phyloP scores from a whole-genome alignment of 1,140 invertebrate species.

The Drosophila kepulauana region DNA sequence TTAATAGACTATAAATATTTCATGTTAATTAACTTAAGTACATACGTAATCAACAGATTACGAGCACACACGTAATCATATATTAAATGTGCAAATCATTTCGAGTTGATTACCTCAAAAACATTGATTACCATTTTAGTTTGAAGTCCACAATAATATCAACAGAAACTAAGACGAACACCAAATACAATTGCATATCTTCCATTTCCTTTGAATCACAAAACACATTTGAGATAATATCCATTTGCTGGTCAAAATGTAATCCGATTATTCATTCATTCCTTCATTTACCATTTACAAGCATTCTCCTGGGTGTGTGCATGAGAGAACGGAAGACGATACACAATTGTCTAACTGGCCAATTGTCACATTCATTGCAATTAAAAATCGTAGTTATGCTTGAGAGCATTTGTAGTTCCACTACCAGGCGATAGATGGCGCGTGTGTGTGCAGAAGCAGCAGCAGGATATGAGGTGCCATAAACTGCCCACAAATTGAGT shows the following conservation, averaged over 20 bases:
- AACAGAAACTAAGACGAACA: background rate
- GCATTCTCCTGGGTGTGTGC: background rate
- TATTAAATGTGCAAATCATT: background rate
- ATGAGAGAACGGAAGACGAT: background rate
- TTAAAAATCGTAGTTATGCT: conserved; percentile 20
- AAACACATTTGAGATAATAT: conserved; percentile 3
- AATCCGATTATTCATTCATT: conserved; percentile 9
- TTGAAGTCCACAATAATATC: background rate
- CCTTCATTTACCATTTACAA: background rate
- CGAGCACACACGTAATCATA: background rate
- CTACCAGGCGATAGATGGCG: background rate
- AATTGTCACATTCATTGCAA: conserved; percentile 53
- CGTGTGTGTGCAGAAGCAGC: background rate
- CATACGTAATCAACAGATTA: background rate
- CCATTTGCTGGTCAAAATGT: background rate
- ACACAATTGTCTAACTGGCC: conserved; percentile 5
- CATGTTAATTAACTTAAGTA: background rate
- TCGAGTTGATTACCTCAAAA: background rate
- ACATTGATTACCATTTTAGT: conserved; percentile 1
- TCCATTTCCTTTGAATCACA: background rate
- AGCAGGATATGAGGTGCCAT: background rate
- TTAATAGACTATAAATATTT: background rate
- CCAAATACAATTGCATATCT: background rate
- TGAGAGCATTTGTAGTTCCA: conserved; percentile 9
- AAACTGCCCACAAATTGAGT: background rate